Conservation (phyloP, 2,888 invertebrate species). For the Scrobipalpa atriplicella region DNA sequence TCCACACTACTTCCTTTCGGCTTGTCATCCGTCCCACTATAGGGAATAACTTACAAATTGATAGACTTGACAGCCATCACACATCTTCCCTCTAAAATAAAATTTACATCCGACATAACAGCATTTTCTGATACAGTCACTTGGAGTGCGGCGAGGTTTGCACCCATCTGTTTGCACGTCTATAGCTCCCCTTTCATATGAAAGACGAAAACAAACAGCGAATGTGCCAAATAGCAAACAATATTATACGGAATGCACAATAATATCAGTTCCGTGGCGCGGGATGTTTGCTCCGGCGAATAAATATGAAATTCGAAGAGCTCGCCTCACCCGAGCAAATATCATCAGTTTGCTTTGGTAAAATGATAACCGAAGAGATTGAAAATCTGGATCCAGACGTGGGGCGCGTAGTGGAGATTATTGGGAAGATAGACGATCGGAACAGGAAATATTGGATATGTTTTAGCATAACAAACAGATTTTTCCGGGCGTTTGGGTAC, state of each 20-base stretch:
- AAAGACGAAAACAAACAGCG: constrained; percentile 81
- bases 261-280: constrained; percentile 81
- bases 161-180: constrained; percentile 77
- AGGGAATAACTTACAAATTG: constrained; percentile 37
- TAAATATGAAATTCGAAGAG: constrained; percentile 83
- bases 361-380: constrained; percentile 81
- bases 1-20: constrained; percentile 54
- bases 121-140: constrained; percentile 69
- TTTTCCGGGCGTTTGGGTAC: neutral
- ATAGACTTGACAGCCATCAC: constrained; percentile 28
- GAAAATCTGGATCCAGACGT: constrained; percentile 76
- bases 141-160: constrained; percentile 64
- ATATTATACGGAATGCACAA: constrained; percentile 84
- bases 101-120: constrained; percentile 68
- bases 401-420: constrained; percentile 57
- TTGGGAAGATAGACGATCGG: constrained; percentile 39
- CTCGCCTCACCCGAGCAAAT: constrained; percentile 75
- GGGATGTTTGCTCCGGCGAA: constrained; percentile 77
- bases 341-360: constrained; percentile 81
- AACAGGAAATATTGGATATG: constrained; percentile 22
- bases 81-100: constrained; percentile 47
- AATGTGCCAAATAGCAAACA: constrained; percentile 83
- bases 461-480: constrained; percentile 21
- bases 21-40: constrained; percentile 30
- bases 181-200: constrained; percentile 81